Base-by-base conservation (phyloP, 2,888 invertebrate species). In the Pocota personata region DNA sequence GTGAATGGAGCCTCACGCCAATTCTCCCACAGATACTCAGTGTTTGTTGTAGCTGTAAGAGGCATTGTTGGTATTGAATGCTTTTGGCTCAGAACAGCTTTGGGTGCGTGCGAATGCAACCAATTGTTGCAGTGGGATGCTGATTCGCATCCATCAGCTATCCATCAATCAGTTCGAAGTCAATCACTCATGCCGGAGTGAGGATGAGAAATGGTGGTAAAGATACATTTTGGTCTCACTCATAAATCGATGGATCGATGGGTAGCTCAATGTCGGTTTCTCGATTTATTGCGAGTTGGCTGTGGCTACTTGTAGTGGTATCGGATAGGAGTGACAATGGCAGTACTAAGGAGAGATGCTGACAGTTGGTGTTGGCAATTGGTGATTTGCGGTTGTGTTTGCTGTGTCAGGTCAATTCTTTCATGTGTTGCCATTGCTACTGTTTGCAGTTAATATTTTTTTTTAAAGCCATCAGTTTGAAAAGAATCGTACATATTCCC, bases 51-150 rank as follows among this genome's bases (percentile, higher is more conserved):
- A 16, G 43, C 60, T 16, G 21, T 50, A 27, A 32, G 40, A 19
- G 27, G 57, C 43, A 78, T 83, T 60, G 60, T 48, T 60, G 12
- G 77, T 60, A 52, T 79, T 69, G 50, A 62, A 52, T 32, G 75
- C 32, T 52, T 80, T 80, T 66, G 71, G 57, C 58, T 86, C 76
- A 79, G 52, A 75, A 64, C 40, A 67, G 76, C 80, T 80, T 80
- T 86, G 67, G 77, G 82, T 77, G 76, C 72, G 82, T 77, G 76
- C 72, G 82, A 86, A 72, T 82, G 86, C 86, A 86, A 82, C 82
- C 82, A 86, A 82, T 86, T 82, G 76, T 86, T 86, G 82, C 82
- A 77, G 40, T 72, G 52, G 71, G 67, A 82, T 72, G 72, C 79
- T 73, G 67, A 52, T 73, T 24, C 62, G 58, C 46, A 76, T 82